Conservation (phyloP, 2,113 vertebrate species). For the Narcine bancroftii region DNA sequence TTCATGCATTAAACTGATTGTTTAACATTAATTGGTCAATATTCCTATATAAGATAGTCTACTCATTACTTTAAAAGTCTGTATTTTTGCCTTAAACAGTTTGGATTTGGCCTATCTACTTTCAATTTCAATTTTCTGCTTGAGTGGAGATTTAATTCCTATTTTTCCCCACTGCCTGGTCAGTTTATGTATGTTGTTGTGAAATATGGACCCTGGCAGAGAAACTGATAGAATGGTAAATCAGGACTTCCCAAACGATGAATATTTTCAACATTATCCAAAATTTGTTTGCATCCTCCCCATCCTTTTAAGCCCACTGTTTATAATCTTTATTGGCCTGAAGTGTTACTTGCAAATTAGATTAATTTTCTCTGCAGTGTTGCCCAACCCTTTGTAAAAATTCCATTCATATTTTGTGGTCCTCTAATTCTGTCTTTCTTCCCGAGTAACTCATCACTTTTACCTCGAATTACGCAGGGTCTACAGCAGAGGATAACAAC, state of each 20-base stretch:
- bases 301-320: neutral
- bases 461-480: neutral
- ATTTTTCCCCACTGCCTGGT: neutral
- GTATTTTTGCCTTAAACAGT: neutral
- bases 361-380: too few species aligned
- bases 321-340: neutral
- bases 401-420: neutral
- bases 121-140: neutral
- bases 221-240: neutral
- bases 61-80: neutral
- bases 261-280: neutral
- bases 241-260: neutral
- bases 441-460: neutral
- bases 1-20: neutral
- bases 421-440: neutral
- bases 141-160: neutral
- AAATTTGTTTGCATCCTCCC: neutral
- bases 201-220: neutral
- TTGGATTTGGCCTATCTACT: neutral
- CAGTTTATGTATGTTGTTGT: neutral
- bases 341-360: neutral
- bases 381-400: too few species aligned
- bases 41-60: neutral
- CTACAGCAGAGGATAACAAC: too few species aligned
- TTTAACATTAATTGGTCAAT: neutral